A percentile compares a stretch with the other conserved stretches of the same genome.
Conservation (phyloP, 1,140 invertebrate genomes). For the Diploscapter pachys region DNA sequence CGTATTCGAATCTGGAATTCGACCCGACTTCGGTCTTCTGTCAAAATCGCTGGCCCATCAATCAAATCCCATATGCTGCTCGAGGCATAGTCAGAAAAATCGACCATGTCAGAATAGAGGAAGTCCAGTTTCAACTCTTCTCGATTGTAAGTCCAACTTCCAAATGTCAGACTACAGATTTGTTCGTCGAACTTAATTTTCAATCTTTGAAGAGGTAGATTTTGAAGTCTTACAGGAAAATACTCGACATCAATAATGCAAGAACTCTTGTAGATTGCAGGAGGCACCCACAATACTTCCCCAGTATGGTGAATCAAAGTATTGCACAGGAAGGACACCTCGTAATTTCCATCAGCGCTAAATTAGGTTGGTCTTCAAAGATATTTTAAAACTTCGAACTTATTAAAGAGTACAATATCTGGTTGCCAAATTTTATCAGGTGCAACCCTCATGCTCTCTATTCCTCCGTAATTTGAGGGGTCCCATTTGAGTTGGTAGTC, state of each 20-base stretch:
- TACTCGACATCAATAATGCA: constrained; percentile 96
- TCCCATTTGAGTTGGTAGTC: constrained; percentile 98
- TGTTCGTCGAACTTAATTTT: constrained; percentile 34
- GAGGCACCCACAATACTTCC: constrained; percentile 74
- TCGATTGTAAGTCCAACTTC: constrained; percentile 31
- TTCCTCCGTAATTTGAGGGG: constrained; percentile 92
- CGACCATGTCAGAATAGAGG: no score
- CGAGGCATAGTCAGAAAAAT: no score
- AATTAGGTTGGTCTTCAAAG: constrained; percentile 40
- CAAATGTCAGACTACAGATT: constrained; percentile 30
- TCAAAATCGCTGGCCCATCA: no score
- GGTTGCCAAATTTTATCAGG: constrained; percentile 99
- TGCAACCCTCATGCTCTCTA: constrained; percentile 85
- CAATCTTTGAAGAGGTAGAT: constrained; percentile 46
- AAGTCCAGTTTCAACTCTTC: background rate
- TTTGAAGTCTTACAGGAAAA: constrained; percentile 75
- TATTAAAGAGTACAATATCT: constrained; percentile 98
- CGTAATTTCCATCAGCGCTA: constrained; percentile 76
- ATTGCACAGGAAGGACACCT: constrained; percentile 80
- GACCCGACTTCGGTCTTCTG: no score
- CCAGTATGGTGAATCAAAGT: constrained; percentile 70
- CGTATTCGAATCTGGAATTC: no score
- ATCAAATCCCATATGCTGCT: no score
- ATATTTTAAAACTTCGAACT: constrained; percentile 68
- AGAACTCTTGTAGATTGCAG: constrained; percentile 71